A percentile compares a stretch with the other conserved stretches of the same genome.
Conservation (phyloP, 2,113 vertebrate genomes). For the Microtus richardsoni region DNA sequence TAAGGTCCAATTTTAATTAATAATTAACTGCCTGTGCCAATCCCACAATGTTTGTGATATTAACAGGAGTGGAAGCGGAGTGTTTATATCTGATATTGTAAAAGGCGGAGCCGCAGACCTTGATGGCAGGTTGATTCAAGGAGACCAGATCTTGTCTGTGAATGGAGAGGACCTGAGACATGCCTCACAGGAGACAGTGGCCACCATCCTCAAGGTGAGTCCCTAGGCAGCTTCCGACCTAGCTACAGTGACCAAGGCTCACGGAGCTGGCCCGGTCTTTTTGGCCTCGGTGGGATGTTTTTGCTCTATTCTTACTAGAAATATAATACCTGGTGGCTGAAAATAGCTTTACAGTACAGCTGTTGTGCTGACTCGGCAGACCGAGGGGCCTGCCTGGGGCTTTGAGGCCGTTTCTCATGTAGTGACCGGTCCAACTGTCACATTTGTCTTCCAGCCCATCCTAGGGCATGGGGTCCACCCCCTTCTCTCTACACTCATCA, state of each 20-base stretch:
- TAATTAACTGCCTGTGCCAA: conserved; percentile 78
- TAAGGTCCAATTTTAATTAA: conserved; percentile 12
- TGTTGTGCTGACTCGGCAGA: not conserved
- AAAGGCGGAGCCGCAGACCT: conserved; percentile 96
- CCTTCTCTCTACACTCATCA: not conserved
- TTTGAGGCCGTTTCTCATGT: not conserved
- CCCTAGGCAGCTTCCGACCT: not conserved
- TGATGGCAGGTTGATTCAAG: conserved; percentile 97
- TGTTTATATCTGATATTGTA: conserved; percentile 98
- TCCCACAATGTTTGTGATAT: conserved; percentile 80
- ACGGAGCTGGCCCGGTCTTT: not conserved
- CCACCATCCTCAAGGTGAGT: conserved; percentile 94
- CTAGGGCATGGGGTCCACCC: not conserved
- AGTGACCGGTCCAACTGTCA: not conserved
- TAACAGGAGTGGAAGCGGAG: conserved; percentile 91
- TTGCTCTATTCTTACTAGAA: not conserved
- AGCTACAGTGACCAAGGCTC: not conserved
- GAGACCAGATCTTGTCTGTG: conserved; percentile 97
- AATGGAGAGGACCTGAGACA: conserved; percentile 93
- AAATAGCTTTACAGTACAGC: conserved; percentile 24
- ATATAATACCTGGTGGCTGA: not conserved
- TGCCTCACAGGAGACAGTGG: conserved; percentile 95
- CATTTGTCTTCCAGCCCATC: not conserved
- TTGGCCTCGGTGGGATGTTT: not conserved
- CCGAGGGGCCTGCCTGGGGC: not conserved